Percentiles rank a stretch among this genome's conserved stretches.
Evolutionary conservation across 64 coral and sea anemone species (phyloP).

Genomic region (Montipora foliosa): DNA sequence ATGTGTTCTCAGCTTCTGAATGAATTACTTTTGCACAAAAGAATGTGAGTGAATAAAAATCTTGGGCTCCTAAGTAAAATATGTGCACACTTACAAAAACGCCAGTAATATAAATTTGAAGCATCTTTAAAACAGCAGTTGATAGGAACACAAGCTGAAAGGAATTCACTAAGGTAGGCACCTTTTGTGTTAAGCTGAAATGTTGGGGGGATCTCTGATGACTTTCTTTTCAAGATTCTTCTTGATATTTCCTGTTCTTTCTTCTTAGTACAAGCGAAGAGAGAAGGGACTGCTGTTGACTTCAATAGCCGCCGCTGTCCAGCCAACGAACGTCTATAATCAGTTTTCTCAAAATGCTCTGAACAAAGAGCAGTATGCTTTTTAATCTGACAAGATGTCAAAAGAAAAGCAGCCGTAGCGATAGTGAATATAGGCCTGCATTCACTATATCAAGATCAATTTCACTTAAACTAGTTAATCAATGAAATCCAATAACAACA

Average conservation of each 20-base stretch:
- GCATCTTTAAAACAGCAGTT: background rate
- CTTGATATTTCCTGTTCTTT: background rate
- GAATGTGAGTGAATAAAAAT: too few species aligned
- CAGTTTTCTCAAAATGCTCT: background rate
- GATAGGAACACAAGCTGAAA: background rate
- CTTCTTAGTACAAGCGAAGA: background rate
- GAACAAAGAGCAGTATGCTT: background rate
- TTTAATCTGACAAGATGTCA: background rate
- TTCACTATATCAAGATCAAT: too few species aligned
- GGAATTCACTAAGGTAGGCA: background rate
- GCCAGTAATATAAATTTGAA: too few species aligned
- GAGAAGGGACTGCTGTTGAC: background rate
- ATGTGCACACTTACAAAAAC: too few species aligned
- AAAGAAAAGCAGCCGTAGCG: background rate
- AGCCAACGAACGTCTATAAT: background rate
- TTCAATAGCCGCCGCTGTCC: background rate
- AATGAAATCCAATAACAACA: too few species aligned
- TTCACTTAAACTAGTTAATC: too few species aligned
- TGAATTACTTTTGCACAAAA: too few species aligned
- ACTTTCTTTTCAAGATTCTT: background rate
- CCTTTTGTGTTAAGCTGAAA: background rate
- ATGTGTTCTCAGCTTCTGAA: too few species aligned
- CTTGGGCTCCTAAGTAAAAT: too few species aligned
- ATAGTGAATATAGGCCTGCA: background rate
- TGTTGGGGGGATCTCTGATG: background rate